Base-by-base conservation (phyloP, 1,140 invertebrate genomes). In the Eriosoma lanigerum region DNA sequence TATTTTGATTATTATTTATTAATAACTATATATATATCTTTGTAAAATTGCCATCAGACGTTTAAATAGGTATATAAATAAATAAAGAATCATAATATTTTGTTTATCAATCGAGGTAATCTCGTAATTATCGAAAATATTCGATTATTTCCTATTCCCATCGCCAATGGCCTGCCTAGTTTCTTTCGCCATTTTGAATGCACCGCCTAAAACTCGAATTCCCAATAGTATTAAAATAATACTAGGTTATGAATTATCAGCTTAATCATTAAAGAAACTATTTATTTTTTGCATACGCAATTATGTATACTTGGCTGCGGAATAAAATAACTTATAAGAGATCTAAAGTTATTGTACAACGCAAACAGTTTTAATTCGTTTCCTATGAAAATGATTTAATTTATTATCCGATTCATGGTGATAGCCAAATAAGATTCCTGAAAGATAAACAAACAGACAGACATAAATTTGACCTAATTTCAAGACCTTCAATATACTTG, bases 341-440 rank as follows among this genome's bases (percentile, higher is more conserved):
- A 13, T 62, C 12, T 15, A 8, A 32, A 32, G 19, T 62, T 24
- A 19, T 62, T 32, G 58, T 19, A 6, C 15, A 62, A 2, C 0
- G 26, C 58, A 68, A 68, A 68, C n/a, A 21, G 44, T 44, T 46
- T 68, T 21, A 21, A 46, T 68, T 46, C 38, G 64, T 68, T 68
- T 48, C 38, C 21, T 24, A 24, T 24, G 21, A 19, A 68, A 68
- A 38, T 12, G 15, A 6, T 68, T 46, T 46, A 24, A 24, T 68
- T 46, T 68, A 68, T 68, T 46, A 46, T 24, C 21, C 13, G 10
- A 68, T 44, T 24, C 6, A 8, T 38, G 13, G 5, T n/a, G 38
- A 68, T 68, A 15, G 64, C 64, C 64, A 68, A 68, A 68, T 21
- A 10, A 46, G 38, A 46, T 68, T 3, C 21, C 6, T n/a, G 13